These are phyloP conservation scores for Oncopeltus fasciatus DNA, from an alignment of 1,140 invertebrate genomes.

Conservation along the genomic window DNA sequence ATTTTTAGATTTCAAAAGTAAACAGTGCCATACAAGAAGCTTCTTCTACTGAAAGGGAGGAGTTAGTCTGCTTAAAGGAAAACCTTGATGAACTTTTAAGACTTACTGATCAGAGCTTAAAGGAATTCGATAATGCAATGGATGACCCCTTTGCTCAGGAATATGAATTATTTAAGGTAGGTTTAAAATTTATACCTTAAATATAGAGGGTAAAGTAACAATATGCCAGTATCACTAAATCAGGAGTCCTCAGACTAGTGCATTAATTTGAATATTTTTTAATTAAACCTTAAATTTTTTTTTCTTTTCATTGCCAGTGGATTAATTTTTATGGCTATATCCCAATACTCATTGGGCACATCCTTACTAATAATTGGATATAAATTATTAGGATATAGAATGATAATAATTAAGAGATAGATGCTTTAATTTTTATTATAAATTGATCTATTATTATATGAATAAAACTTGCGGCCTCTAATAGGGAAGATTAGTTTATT, in stretches of 20 bases:
- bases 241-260: background rate
- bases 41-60: constrained; percentile 36
- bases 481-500: too few relatives aligned
- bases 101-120: constrained; percentile 42
- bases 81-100: constrained; percentile 48
- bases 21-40: constrained; percentile 37
- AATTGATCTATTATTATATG: too few relatives aligned
- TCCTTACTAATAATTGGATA: background rate
- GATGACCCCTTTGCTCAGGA: constrained; percentile 41
- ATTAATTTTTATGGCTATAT: background rate
- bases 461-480: too few relatives aligned
- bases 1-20: constrained; percentile 43
- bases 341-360: background rate
- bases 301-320: background rate
- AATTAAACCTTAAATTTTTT: background rate
- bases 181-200: too few relatives aligned
- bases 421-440: too few relatives aligned
- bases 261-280: background rate
- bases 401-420: too few relatives aligned
- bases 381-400: too few relatives aligned
- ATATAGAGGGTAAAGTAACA: too few relatives aligned
- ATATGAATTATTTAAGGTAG: constrained; percentile 53
- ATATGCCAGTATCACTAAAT: too few relatives aligned
- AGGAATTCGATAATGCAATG: constrained; percentile 21
- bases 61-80: constrained; percentile 40